Evolutionary conservation across 1,140 invertebrate genomes (phyloP).

Genomic region (Tetraneura akinire): DNA sequence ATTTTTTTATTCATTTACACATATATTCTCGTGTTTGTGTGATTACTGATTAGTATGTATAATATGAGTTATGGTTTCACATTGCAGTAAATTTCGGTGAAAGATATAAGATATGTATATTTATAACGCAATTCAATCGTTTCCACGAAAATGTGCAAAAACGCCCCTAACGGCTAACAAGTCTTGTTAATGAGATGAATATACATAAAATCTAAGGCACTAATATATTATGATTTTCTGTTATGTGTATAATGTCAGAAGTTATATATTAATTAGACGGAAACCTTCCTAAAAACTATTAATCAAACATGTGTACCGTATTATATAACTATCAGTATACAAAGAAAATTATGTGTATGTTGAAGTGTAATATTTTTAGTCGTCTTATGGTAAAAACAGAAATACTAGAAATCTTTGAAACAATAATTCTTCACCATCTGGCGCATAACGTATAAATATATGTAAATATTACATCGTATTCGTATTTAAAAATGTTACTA

Average conservation of each 20-base stretch:
- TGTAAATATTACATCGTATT: too few relatives aligned
- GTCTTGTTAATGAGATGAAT: constrained; percentile 24
- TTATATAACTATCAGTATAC: not conserved
- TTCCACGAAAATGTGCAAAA: constrained; percentile 24
- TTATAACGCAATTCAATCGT: not conserved
- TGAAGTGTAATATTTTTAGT: too few relatives aligned
- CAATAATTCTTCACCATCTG: constrained; percentile 1
- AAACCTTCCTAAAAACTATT: constrained; percentile 11
- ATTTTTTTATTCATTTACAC: too few relatives aligned
- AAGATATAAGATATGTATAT: too few relatives aligned
- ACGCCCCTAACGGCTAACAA: not conserved
- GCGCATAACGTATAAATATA: too few relatives aligned
- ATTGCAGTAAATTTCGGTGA: not conserved
- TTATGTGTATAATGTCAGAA: constrained; percentile 15
- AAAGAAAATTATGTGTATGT: not conserved
- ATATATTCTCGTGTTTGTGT: not conserved
- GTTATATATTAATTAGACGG: constrained; percentile 18
- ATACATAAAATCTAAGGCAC: constrained; percentile 5
- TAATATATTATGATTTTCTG: constrained; percentile 5
- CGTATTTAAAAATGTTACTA: too few relatives aligned
- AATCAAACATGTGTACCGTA: not conserved
- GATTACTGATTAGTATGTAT: not conserved
- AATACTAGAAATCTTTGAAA: not conserved
- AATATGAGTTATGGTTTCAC: not conserved
- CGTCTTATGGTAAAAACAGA: too few relatives aligned